phyloP scores from a whole-genome alignment of 2,888 invertebrate species.

The Nomada fabriciana region DNA sequence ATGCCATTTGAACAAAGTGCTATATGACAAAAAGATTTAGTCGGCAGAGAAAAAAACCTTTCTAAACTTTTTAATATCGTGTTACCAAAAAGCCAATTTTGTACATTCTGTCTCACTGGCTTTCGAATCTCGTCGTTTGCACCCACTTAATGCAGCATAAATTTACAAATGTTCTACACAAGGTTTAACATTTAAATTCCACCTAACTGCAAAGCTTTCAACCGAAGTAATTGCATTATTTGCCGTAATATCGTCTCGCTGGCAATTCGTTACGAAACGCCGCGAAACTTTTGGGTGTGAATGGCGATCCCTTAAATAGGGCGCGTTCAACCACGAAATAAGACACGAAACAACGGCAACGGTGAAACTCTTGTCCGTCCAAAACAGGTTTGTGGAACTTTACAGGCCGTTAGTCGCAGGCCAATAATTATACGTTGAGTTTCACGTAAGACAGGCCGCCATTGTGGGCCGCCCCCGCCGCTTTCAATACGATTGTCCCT shows the following conservation, averaged over 20 bases:
- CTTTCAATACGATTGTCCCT: slow-evolving; percentile 83
- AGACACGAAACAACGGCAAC: slow-evolving; percentile 60
- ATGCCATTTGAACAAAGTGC: too few species aligned
- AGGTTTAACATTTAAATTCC: not conserved
- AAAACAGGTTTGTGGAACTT: slow-evolving; percentile 8
- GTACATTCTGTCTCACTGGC: too few species aligned
- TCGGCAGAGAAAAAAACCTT: too few species aligned
- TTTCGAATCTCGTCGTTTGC: too few species aligned
- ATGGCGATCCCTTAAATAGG: slow-evolving; percentile 54
- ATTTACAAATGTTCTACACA: too few species aligned
- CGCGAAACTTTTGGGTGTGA: slow-evolving; percentile 57
- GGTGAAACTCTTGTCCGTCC: slow-evolving; percentile 59
- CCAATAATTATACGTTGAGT: slow-evolving; percentile 76
- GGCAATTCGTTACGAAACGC: slow-evolving; percentile 47
- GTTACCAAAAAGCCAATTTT: too few species aligned
- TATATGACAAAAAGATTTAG: too few species aligned
- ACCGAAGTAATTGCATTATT: not conserved
- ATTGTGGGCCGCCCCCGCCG: slow-evolving; percentile 77
- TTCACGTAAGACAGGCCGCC: slow-evolving; percentile 71
- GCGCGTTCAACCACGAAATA: slow-evolving; percentile 69
- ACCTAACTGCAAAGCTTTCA: not conserved
- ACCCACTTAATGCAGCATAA: too few species aligned
- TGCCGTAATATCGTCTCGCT: slow-evolving; percentile 36
- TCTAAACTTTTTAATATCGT: too few species aligned
- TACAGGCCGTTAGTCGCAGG: slow-evolving; percentile 41